Conservation (phyloP, 2,888 invertebrate species). For the Heteromurus nitidus region DNA sequence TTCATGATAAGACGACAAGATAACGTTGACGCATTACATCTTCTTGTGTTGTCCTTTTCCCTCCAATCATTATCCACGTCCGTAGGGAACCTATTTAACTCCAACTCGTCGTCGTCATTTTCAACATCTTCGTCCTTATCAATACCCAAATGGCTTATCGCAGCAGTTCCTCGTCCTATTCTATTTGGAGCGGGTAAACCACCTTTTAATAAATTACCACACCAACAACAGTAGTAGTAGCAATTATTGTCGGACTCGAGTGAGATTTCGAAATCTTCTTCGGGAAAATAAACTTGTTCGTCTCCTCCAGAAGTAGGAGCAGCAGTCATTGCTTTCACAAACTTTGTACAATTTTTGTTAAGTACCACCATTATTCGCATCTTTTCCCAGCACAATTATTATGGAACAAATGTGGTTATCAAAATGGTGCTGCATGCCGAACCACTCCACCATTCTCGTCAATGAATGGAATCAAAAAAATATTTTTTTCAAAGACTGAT, state of each 20-base stretch:
- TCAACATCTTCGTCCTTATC: background rate
- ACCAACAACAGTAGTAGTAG: background rate
- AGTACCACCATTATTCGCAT: background rate
- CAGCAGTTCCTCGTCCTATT: background rate
- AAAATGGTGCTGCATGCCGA: background rate
- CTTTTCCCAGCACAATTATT: background rate
- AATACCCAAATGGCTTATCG: background rate
- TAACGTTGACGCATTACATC: no score
- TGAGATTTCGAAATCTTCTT: background rate
- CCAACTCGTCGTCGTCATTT: no score
- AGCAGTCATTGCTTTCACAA: conserved; percentile 11
- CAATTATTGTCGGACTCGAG: no score
- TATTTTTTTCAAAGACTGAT: background rate
- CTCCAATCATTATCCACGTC: no score
- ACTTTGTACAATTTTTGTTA: background rate
- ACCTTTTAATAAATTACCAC: no score
- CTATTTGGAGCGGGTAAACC: background rate
- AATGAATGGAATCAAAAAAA: background rate
- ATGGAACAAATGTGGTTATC: background rate
- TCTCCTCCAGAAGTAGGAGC: background rate
- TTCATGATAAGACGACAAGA: no score
- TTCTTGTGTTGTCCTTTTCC: no score
- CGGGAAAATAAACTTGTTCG: background rate
- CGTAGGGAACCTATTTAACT: no score
- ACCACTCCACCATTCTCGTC: background rate